These are phyloP conservation scores for Haemorhous mexicanus DNA, from an alignment of 2,113 vertebrate species.

Conservation along the genomic window DNA sequence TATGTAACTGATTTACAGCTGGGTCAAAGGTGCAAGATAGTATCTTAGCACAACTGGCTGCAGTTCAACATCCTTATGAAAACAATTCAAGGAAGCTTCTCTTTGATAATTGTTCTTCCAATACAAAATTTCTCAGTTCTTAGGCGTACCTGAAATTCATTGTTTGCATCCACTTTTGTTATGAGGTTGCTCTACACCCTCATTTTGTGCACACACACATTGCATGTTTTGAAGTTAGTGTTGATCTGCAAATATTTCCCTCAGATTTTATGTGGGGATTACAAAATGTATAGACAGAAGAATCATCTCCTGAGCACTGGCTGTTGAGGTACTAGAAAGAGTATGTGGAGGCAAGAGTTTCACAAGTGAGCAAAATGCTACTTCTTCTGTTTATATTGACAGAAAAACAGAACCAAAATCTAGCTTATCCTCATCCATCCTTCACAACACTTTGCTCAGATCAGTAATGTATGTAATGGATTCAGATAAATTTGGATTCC, in stretches of 20 bases:
- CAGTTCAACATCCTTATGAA: background rate
- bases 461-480: background rate
- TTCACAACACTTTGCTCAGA: background rate
- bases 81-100: background rate
- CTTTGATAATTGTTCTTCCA: background rate
- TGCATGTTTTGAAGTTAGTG: background rate
- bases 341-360: background rate
- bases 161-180: background rate
- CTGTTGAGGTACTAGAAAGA: background rate
- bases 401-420: background rate
- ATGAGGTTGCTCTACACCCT: background rate
- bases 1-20: background rate
- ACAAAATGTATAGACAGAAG: background rate
- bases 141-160: background rate
- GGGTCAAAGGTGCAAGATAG: background rate
- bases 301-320: background rate
- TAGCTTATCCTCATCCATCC: background rate
- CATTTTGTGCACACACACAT: background rate
- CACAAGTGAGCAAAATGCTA: background rate
- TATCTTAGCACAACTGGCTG: background rate
- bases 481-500: background rate
- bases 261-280: accelerated
- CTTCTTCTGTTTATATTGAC: background rate
- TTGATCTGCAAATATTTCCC: background rate
- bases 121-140: background rate